Percentiles rank a stretch among this genome's conserved stretches.
Conservation (phyloP, 2,113 vertebrate species). For the Aegypius monachus region DNA sequence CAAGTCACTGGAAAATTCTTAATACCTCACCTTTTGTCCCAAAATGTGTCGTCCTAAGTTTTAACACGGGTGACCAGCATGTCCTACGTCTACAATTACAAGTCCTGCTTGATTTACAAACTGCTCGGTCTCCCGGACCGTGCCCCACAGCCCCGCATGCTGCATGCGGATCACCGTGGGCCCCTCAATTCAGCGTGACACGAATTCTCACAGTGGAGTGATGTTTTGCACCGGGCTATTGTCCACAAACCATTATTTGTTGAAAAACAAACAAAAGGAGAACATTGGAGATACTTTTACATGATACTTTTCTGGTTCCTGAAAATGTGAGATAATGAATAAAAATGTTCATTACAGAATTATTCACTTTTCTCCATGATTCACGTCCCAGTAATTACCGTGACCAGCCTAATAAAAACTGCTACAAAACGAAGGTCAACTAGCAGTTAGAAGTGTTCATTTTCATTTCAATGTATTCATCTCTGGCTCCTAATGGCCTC, state of each 20-base stretch:
- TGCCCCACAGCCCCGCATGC: not conserved
- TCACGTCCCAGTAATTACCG: conserved; percentile 96
- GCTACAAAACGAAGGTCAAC: conserved; percentile 99
- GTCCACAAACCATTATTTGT: conserved; percentile 72
- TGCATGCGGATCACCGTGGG: not conserved
- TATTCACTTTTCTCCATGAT: conserved; percentile 93
- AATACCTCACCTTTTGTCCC: not conserved
- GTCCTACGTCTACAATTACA: not conserved
- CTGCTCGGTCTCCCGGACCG: not conserved
- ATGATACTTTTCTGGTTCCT: conserved; percentile 66
- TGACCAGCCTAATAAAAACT: conserved; percentile 92
- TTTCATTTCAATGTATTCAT: conserved; percentile 99
- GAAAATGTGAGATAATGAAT: conserved; percentile 87
- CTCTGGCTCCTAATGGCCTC: conserved; percentile 96
- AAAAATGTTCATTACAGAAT: conserved; percentile 95
- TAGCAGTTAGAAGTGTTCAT: conserved; percentile 97
- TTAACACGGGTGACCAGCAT: not conserved
- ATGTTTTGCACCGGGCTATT: not conserved
- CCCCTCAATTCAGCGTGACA: not conserved
- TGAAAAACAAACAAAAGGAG: conserved; percentile 72
- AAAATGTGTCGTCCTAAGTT: not conserved
- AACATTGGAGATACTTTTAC: conserved; percentile 15
- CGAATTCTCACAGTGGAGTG: not conserved
- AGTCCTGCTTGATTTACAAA: not conserved
- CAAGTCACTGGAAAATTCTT: not conserved